Percentiles rank a stretch among this genome's conserved stretches.
Conservation (phyloP, 2,797 vertebrate species). For the Galaxias olidus region DNA sequence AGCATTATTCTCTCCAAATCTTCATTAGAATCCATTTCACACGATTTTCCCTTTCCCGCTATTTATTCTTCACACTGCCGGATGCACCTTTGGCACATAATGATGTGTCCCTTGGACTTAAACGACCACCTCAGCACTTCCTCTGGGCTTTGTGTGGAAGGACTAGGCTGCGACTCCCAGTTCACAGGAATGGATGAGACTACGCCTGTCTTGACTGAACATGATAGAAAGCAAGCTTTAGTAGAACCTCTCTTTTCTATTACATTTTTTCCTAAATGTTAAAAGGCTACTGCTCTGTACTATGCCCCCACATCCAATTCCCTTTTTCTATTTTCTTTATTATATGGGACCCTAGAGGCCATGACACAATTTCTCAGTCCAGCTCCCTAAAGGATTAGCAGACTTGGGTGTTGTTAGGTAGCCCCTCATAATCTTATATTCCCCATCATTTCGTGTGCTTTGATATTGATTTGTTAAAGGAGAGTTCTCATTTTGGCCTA, state of each 20-base stretch:
- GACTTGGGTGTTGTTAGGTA: constrained; percentile 28
- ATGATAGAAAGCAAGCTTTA: too few relatives aligned
- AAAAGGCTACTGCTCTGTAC: constrained; percentile 18
- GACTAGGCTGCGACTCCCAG: too few relatives aligned
- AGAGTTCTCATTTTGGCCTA: constrained; percentile 32
- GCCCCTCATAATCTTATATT: constrained; percentile 33
- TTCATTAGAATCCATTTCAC: constrained; percentile 45
- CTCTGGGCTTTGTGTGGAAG: constrained; percentile 35
- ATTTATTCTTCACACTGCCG: constrained; percentile 49
- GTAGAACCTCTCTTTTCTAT: too few relatives aligned
- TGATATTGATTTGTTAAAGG: constrained; percentile 41
- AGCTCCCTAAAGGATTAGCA: constrained; percentile 48
- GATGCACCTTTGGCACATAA: constrained; percentile 49
- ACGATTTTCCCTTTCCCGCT: constrained; percentile 30
- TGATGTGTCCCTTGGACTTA: constrained; percentile 47
- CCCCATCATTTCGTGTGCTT: constrained; percentile 22
- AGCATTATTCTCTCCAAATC: constrained; percentile 34
- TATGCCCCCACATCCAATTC: constrained; percentile 24
- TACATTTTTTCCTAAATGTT: background rate
- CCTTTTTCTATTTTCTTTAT: constrained; percentile 27
- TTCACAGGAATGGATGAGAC: too few relatives aligned
- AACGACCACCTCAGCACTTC: constrained; percentile 63
- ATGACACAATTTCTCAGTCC: constrained; percentile 42
- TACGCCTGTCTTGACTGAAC: too few relatives aligned
- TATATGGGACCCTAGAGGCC: constrained; percentile 40